These are phyloP conservation scores for Hirtodrosophila duncani DNA, from an alignment of 2,888 invertebrate genomes.

Conservation along the genomic window DNA sequence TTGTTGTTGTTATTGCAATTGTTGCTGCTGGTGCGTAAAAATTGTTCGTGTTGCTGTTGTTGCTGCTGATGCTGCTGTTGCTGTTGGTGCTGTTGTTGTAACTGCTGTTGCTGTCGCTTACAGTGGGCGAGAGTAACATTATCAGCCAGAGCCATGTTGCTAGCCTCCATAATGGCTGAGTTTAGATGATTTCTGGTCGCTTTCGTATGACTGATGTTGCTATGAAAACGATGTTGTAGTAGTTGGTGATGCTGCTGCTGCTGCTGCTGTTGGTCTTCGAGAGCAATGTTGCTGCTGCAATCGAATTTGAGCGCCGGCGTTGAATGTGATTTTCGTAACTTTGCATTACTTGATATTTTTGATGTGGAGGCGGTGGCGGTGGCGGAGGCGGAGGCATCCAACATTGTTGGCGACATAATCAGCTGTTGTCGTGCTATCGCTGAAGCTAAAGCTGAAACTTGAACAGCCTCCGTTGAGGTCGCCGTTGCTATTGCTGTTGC, in stretches of 20 bases:
- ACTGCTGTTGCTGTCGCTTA: slow-evolving; percentile 24
- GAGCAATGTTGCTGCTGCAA: slow-evolving; percentile 24
- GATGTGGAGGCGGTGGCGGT: not conserved
- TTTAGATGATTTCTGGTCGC: slow-evolving; percentile 35
- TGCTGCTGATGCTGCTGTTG: slow-evolving; percentile 26
- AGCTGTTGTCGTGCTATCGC: slow-evolving; percentile 38
- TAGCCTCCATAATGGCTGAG: slow-evolving; percentile 31
- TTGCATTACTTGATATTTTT: slow-evolving; percentile 20
- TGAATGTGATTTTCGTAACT: slow-evolving; percentile 61
- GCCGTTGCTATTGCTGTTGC: slow-evolving; percentile 13
- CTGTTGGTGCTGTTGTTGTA: slow-evolving; percentile 37
- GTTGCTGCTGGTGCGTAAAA: slow-evolving; percentile 8
- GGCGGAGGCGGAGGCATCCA: slow-evolving; percentile 25
- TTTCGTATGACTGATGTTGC: slow-evolving; percentile 15
- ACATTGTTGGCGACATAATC: slow-evolving; percentile 53
- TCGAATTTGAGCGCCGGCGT: slow-evolving; percentile 54
- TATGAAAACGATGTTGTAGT: slow-evolving; percentile 13
- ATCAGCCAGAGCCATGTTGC: slow-evolving; percentile 9
- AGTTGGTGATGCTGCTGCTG: slow-evolving; percentile 15
- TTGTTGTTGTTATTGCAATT: slow-evolving; percentile 12
- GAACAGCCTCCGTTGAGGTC: slow-evolving; percentile 9
- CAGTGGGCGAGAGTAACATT: slow-evolving; percentile 31
- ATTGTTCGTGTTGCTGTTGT: slow-evolving; percentile 27
- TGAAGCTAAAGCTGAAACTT: slow-evolving; percentile 4
- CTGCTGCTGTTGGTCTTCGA: slow-evolving; percentile 4